Evolutionary conservation across 2,113 vertebrate species (phyloP).

Genomic region (Aviceda subcristata): DNA sequence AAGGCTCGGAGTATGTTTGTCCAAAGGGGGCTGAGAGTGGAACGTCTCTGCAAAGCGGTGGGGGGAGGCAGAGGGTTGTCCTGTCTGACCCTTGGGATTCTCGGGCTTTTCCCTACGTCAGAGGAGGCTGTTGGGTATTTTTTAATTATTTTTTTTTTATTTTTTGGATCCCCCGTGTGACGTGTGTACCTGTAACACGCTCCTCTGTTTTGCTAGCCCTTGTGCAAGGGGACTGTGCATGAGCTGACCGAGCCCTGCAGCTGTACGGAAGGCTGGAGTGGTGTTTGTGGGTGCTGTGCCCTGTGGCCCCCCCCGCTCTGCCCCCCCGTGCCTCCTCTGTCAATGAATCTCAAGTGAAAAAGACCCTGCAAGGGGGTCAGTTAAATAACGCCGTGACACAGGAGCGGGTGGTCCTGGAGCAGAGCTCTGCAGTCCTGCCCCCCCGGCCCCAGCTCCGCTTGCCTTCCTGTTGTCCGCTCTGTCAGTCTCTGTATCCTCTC

Average conservation of each 20-base stretch:
- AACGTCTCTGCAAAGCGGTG: background rate
- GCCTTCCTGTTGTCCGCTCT: background rate
- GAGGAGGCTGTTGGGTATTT: background rate
- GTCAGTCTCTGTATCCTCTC: background rate
- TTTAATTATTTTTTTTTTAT: background rate
- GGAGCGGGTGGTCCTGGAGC: background rate
- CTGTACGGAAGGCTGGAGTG: background rate
- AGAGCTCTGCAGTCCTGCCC: background rate
- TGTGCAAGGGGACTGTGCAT: background rate
- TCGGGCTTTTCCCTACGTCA: background rate
- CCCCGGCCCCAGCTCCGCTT: accelerated
- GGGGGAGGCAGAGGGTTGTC: background rate
- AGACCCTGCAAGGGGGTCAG: background rate
- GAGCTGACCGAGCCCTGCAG: background rate
- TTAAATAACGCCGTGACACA: background rate
- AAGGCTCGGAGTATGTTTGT: background rate
- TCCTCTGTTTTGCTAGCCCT: background rate
- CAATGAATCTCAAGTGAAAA: background rate
- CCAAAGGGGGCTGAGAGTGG: background rate
- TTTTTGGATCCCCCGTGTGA: background rate
- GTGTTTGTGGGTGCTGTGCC: background rate
- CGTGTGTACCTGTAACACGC: background rate
- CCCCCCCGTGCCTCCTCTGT: background rate
- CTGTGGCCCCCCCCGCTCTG: background rate
- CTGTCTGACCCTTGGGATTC: background rate